Evolutionary conservation across 2,888 invertebrate genomes (phyloP), one percentile per base, ranked within the genome.

Genomic region (Alviniconcha strummeri): DNA sequence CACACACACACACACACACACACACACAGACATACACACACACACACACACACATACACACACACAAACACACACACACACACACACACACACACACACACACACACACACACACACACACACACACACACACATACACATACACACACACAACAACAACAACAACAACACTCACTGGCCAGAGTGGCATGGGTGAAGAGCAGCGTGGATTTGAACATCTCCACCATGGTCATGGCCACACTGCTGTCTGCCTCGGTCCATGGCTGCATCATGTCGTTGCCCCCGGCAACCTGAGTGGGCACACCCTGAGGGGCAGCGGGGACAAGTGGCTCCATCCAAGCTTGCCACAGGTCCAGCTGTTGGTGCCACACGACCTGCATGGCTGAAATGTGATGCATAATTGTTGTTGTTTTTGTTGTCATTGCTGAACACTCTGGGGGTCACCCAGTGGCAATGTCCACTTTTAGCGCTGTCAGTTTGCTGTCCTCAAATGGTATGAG

Each of bases 281-380:
- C 89, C 96, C 96, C 84, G 83, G 71, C 83, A 11, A 60, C 6
- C 57, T 19, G 57, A 4, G 57, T n/a, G 78, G 1, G 6, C 11
- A 3, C 52, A 19, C 54, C 60, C 13, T 64, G 64, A 95, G 94
- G 89, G 96, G 96, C 84, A 83, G 64, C 81, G 85, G 56, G 83
- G 36, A 64, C 82, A 56, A 96, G 94, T 89, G 97, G 96, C 88
- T 96, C 96, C 88, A 97, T 96, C 97, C 97, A 97, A n/a, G 96
- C 95, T 0, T 96, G 96, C 89, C 90, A 97, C 93, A 96, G 95
- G 84, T 96, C 96, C 81, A 95, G 94, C 69, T 96, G 93, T 78
- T 95, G 94, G 0, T 96, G 95, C 95, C 96, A 97, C 71, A 97
- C 95, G 89, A 95, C 95, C 88, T 96, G 96, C 87, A 96, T 95